Evolutionary conservation across 2,797 vertebrate genomes (phyloP), one percentile per base, ranked within the genome.

Genomic region (Australoheros facetus): DNA sequence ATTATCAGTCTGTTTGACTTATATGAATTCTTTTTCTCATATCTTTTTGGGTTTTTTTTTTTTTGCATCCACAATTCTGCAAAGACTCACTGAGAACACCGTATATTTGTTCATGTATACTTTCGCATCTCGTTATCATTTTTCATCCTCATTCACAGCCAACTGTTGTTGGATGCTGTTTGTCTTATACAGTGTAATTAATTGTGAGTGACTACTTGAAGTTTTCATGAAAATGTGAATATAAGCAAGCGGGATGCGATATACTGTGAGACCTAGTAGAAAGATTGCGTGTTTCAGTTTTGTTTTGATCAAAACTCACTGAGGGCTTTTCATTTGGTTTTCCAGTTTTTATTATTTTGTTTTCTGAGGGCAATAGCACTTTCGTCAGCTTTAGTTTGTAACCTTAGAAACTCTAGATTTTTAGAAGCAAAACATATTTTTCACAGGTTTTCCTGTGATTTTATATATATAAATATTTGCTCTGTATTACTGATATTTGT

Each of bases 201-300:
- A 73, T 48, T 84, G 37, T 60, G 48, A 81, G n/a, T 26, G 30
- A 76, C 69, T 86, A 88, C 84, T 90, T 92, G 79, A 91, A 82
- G 19, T 83, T 84, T 86, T 82, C 75, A 69, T 56, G 54, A 55
- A 86, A 80, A 32, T 77, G 39, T 57, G 42, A 55, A 73, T 60
- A 56, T 66, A 19, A 48, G 23, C 37, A 37, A 54, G 55, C 34
- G 54, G 58, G 17, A 53, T 58, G 53, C 56, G 16, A 72, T 23
- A 19, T 82, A 56, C 70, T 84, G 58, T 59, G 34, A 62, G 75
- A 73, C 56, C 16, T 28, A n/a, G 34, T 23, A 13, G 1, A 42
- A 7, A 17, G 60, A 45, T 21, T 34, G n/a, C 32, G 32, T 64
- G 56, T 77, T 84, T 78, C 28, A 75, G 56, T 6, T 34, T 71